Percentiles rank a stretch among this genome's conserved stretches.
Evolutionary conservation across 2,888 invertebrate species (phyloP).

Genomic region (Cotesia congregata): DNA sequence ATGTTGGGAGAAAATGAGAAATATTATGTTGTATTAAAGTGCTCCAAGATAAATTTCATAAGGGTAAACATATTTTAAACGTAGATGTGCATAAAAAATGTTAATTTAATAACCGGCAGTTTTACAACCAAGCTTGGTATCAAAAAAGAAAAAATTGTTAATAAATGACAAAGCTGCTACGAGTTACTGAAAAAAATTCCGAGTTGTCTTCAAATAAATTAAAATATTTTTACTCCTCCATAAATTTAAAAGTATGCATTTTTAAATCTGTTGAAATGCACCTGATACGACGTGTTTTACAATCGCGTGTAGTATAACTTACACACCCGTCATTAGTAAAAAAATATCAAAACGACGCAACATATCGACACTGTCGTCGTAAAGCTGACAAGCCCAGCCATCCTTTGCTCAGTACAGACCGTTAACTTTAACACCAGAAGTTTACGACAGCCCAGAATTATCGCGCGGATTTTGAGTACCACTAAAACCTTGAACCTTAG

Average conservation of each 20-base stretch:
- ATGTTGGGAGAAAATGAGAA: no score
- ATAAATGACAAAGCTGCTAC: background rate
- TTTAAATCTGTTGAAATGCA: background rate
- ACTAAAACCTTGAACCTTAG: background rate
- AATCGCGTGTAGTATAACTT: background rate
- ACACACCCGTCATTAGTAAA: constrained; percentile 25
- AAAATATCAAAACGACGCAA: constrained; percentile 21
- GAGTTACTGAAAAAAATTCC: background rate
- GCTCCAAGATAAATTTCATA: no score
- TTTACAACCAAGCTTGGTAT: background rate
- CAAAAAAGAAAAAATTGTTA: background rate
- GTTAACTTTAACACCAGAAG: constrained; percentile 48
- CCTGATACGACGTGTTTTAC: background rate
- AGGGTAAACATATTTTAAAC: no score
- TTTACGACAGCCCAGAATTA: constrained; percentile 44
- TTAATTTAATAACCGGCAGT: no score
- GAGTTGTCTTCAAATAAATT: background rate
- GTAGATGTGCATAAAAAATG: no score
- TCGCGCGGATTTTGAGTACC: constrained; percentile 25
- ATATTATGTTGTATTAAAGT: no score
- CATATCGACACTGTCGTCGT: constrained; percentile 29
- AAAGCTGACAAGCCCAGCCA: constrained; percentile 36
- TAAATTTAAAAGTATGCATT: background rate
- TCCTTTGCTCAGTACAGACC: constrained; percentile 5
- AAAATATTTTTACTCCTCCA: background rate